Evolutionary conservation across 2,888 invertebrate species (phyloP).

Genomic region (Apamea crenata): DNA sequence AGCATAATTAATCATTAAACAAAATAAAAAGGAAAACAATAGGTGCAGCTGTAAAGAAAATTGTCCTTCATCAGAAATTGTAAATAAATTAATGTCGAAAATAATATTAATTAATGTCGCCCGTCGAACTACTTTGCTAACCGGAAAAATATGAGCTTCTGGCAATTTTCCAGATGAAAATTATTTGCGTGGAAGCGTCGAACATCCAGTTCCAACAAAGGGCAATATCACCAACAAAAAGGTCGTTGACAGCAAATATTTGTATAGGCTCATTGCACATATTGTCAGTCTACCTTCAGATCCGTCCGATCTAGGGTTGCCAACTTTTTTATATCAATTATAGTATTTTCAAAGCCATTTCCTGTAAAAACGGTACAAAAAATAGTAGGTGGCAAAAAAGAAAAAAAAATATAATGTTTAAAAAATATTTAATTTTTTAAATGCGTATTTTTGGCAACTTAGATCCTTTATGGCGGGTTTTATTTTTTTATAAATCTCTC

Average conservation of each 20-base stretch:
- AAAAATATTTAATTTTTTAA: not conserved
- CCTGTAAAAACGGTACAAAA: not conserved
- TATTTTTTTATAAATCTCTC: not conserved
- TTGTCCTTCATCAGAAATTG: slow-evolving; percentile 28
- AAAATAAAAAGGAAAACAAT: slow-evolving; percentile 28
- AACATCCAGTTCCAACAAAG: slow-evolving; percentile 20
- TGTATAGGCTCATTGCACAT: slow-evolving; percentile 5
- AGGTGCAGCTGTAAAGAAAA: not conserved
- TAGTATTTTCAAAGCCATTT: not conserved
- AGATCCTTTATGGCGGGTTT: not conserved
- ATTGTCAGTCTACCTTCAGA: not conserved
- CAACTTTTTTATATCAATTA: not conserved
- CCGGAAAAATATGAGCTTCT: slow-evolving; percentile 20
- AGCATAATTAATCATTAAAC: slow-evolving; percentile 61
- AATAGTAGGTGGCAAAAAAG: not conserved
- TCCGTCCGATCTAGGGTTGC: not conserved
- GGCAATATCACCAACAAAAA: not conserved
- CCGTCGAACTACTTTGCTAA: slow-evolving; percentile 11
- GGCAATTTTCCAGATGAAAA: slow-evolving; percentile 24
- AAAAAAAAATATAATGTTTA: too few species aligned
- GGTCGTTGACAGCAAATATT: slow-evolving; percentile 31
- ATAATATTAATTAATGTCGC: slow-evolving; percentile 39
- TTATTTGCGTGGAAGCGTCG: slow-evolving; percentile 24
- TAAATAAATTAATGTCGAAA: slow-evolving; percentile 32
- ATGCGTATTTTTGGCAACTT: not conserved